A percentile compares a stretch with the other conserved stretches of the same genome.
Evolutionary conservation across 1,140 invertebrate genomes (phyloP).

Genomic region (Pseudomyrmex flavicornis): DNA sequence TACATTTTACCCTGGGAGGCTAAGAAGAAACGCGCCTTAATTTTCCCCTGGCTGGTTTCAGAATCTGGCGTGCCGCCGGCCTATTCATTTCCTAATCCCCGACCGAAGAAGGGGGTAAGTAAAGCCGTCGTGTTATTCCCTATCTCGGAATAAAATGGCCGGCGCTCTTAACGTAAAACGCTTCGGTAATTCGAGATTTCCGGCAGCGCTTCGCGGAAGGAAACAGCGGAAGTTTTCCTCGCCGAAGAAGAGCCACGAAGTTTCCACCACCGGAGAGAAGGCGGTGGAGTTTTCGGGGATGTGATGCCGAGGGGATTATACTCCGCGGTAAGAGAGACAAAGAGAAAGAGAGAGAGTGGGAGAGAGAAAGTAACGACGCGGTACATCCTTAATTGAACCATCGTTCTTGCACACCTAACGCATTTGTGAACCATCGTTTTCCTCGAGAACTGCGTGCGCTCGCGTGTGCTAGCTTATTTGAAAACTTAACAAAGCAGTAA

Average conservation of each 20-base stretch:
- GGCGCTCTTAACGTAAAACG: conserved; percentile 42
- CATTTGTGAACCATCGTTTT: conserved; percentile 34
- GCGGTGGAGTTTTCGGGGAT: not conserved
- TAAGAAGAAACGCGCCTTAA: conserved; percentile 19
- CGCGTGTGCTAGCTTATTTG: conserved; percentile 59
- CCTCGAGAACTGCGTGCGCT: not conserved
- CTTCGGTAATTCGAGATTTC: conserved; percentile 57
- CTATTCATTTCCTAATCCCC: conserved; percentile 50
- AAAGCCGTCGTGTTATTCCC: conserved; percentile 22
- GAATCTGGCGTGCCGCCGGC: conserved; percentile 12
- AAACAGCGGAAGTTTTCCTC: conserved; percentile 41
- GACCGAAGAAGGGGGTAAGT: conserved; percentile 26
- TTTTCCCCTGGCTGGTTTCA: conserved; percentile 26
- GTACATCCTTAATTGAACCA: conserved; percentile 72
- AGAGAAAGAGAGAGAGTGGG: conserved; percentile 12
- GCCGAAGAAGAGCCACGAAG: conserved; percentile 11
- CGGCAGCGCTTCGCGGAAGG: not conserved
- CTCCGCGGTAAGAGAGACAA: not conserved
- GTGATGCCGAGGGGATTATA: not conserved
- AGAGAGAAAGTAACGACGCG: conserved; percentile 62
- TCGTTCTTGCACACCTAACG: conserved; percentile 65
- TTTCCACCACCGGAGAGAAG: conserved; percentile 2
- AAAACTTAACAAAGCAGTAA: conserved; percentile 62
- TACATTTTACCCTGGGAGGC: not conserved
- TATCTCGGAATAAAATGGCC: conserved; percentile 42